Base-by-base conservation (phyloP, 1,140 invertebrate species). In the Drosophila novamexicana region DNA sequence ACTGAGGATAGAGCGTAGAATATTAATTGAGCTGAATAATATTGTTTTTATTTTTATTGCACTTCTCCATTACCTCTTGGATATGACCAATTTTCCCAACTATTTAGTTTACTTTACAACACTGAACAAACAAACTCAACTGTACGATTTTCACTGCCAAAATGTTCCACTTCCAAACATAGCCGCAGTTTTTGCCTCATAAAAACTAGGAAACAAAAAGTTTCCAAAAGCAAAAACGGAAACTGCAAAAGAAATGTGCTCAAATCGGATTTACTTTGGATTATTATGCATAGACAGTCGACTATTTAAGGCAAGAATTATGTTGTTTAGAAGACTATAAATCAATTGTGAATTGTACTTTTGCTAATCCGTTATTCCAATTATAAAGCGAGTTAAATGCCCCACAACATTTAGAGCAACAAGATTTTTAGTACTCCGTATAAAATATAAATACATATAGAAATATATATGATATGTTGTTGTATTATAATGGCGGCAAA, bases 281-380 rank as follows among this genome's bases (percentile, higher is more conserved):
- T 73, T 42, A 83, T 83, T 79, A 83, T 83, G 79, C 80, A 76
- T 76, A 66, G 62, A 53, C 54, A 83, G 49, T 79, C 79, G 76
- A 83, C 22, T 29, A 29, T 79, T 52, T 36, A 6, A 14, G 75
- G 68, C 64, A 53, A 70, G 58, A 79, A 67, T 65, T 69, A 69
- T 79, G 58, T 39, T 49, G 50, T 56, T 61, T 64, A 29, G 22
- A 29, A 5, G 22, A 29, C 2, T 29, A 29, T 5, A 29, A 29
- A 29, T 29, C 22, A 29, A 29, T 29, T 29, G 3, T 29, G 22
- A 29, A 29, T 22, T 22, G 22, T 3, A 22, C 3, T 5, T 29
- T 0, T 5, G 22, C 22, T 29, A 29, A 29, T 29, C 22, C 22
- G 22, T 5, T 5, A 29, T 5, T 22, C 22, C 22, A 29, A 29